Percentiles rank a stretch among this genome's conserved stretches.
Conservation (phyloP, 1,140 invertebrate genomes). For the Diorhabda elongata region DNA sequence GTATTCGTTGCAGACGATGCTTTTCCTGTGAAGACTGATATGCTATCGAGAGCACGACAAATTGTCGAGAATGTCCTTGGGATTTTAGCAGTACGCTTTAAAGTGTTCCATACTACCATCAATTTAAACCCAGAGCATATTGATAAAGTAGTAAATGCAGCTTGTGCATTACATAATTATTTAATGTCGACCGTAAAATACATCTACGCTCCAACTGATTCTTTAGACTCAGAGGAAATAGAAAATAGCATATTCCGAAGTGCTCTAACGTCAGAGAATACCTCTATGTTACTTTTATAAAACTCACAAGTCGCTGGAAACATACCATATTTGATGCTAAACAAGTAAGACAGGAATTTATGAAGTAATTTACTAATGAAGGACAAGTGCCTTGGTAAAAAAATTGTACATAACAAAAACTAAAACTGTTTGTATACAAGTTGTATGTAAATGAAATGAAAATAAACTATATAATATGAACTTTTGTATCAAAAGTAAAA, state of each 20-base stretch:
- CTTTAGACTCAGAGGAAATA: background rate
- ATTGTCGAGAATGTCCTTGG: conserved; percentile 14
- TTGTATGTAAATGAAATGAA: no score
- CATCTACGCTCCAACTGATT: conserved; percentile 2
- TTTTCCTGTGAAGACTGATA: conserved; percentile 43
- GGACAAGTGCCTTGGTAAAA: no score
- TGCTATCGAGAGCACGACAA: conserved; percentile 26
- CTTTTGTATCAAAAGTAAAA: no score
- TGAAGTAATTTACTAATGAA: no score
- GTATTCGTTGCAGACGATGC: conserved; percentile 45
- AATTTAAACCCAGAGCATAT: conserved; percentile 13
- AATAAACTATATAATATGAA: no score
- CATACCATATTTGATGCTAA: background rate
- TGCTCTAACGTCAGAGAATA: conserved; percentile 1
- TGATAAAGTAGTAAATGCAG: conserved; percentile 11
- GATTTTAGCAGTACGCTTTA: conserved; percentile 12
- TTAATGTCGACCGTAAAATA: conserved; percentile 11
- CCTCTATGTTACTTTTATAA: background rate
- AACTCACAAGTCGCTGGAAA: background rate
- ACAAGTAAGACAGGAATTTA: no score
- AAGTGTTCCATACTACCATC: conserved; percentile 11
- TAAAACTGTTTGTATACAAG: no score
- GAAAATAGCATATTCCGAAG: background rate
- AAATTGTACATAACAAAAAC: no score
- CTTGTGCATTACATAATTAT: conserved; percentile 12